These are phyloP conservation scores for Ditula angustiorana DNA, from an alignment of 2,888 invertebrate species.

Conservation along the genomic window DNA sequence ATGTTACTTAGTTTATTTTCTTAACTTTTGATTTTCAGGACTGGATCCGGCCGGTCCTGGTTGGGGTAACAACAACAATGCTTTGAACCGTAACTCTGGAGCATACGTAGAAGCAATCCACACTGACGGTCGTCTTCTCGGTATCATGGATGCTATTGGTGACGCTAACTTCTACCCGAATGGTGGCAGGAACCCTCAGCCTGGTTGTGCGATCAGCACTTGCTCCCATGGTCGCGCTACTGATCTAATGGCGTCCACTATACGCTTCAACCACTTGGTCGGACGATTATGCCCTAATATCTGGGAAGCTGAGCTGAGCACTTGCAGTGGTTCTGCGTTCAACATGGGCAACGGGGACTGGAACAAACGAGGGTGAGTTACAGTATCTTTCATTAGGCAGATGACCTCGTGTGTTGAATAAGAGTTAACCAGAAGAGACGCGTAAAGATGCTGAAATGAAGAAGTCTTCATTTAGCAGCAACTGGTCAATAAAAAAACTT, in stretches of 20 bases:
- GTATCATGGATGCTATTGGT: conserved; percentile 45
- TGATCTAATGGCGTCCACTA: conserved; percentile 44
- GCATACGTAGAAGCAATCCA: conserved; percentile 48
- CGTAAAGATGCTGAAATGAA: not conserved
- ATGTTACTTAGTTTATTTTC: not conserved
- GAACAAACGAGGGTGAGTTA: conserved; percentile 38
- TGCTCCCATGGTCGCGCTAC: conserved; percentile 48
- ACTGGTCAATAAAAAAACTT: not conserved
- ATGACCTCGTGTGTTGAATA: not conserved
- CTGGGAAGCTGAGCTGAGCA: conserved; percentile 35
- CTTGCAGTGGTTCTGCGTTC: conserved; percentile 28
- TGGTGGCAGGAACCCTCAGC: conserved; percentile 46
- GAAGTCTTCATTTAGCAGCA: not conserved
- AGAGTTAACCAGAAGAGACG: not conserved
- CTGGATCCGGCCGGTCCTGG: conserved; percentile 48
- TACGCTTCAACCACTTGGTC: conserved; percentile 42
- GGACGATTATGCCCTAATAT: conserved; percentile 41
- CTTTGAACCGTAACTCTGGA: conserved; percentile 42
- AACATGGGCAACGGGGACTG: conserved; percentile 40
- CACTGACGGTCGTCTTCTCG: conserved; percentile 46
- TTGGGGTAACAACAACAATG: conserved; percentile 42
- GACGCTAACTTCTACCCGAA: conserved; percentile 49
- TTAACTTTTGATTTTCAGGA: conserved; percentile 30
- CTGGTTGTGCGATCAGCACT: conserved; percentile 46
- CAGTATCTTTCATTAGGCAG: not conserved